Conservation (phyloP, 2,888 invertebrate species). For the Liopterus haemorrhoidalis region DNA sequence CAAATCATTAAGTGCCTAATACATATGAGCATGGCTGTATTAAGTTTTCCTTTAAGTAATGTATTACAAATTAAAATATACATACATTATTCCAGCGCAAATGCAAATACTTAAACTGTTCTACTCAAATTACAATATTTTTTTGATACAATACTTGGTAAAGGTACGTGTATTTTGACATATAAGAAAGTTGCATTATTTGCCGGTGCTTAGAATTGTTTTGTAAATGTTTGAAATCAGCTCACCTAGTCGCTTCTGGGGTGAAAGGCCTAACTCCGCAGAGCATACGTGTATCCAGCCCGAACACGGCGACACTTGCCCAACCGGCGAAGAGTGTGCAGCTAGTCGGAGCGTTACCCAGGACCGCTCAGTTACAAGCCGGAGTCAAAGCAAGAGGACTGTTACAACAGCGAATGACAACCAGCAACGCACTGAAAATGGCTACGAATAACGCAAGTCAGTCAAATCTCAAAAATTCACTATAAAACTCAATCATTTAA, state of each 20-base stretch:
- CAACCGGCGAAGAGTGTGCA: constrained; percentile 38
- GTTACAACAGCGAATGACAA: constrained; percentile 38
- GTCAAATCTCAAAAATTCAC: constrained; percentile 29
- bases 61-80: no score
- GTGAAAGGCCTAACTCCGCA: constrained; percentile 52
- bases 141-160: no score
- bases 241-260: constrained; percentile 60
- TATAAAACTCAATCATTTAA: no score
- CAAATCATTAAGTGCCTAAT: no score
- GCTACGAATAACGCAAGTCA: constrained; percentile 45
- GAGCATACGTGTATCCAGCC: constrained; percentile 38
- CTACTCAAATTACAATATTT: no score
- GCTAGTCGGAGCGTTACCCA: constrained; percentile 37
- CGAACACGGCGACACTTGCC: constrained; percentile 36
- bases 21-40: no score
- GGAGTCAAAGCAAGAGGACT: constrained; percentile 38
- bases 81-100: no score
- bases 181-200: not conserved
- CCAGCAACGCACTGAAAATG: constrained; percentile 45
- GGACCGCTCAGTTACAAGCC: constrained; percentile 40
- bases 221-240: constrained; percentile 38
- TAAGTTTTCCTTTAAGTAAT: no score
- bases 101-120: no score
- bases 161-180: no score
- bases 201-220: not conserved